phyloP scores from a whole-genome alignment of 2,797 vertebrate genomes.

The Tragopan temminckii region DNA sequence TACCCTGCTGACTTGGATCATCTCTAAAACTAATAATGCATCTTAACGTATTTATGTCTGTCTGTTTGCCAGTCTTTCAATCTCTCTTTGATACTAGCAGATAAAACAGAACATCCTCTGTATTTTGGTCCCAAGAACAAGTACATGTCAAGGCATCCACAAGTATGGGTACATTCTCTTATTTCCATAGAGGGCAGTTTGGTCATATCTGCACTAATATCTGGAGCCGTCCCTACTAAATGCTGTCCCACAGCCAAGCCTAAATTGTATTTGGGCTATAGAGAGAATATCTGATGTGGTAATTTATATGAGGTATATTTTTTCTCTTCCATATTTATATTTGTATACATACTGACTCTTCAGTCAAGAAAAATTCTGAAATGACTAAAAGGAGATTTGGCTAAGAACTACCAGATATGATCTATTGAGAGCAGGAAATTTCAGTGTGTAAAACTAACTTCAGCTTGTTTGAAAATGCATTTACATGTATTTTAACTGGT shows the following conservation, averaged over 20 bases:
- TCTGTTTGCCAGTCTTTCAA: not conserved
- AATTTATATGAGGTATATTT: not conserved
- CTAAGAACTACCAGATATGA: not conserved
- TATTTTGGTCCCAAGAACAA: not conserved
- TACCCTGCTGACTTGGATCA: not conserved
- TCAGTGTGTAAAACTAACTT: not conserved
- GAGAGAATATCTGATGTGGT: not conserved
- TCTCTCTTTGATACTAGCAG: not conserved
- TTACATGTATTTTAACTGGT: not conserved
- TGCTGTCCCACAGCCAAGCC: not conserved
- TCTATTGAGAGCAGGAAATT: not conserved
- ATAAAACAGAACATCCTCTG: fast-evolving
- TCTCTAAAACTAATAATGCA: not conserved
- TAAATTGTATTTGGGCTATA: not conserved
- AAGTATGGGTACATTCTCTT: not conserved
- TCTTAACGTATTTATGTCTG: not conserved
- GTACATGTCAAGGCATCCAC: not conserved
- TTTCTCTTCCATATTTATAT: not conserved
- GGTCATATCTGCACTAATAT: not conserved
- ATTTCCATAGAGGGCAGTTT: not conserved
- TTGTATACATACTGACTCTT: not conserved
- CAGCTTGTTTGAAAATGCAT: not conserved
- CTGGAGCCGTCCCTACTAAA: not conserved
- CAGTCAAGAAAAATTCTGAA: not conserved
- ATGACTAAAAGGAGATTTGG: not conserved